A percentile compares a stretch with the other conserved stretches of the same genome.
Evolutionary conservation across 2,113 vertebrate genomes (phyloP).

Genomic region (Atlantisia rogersi): DNA sequence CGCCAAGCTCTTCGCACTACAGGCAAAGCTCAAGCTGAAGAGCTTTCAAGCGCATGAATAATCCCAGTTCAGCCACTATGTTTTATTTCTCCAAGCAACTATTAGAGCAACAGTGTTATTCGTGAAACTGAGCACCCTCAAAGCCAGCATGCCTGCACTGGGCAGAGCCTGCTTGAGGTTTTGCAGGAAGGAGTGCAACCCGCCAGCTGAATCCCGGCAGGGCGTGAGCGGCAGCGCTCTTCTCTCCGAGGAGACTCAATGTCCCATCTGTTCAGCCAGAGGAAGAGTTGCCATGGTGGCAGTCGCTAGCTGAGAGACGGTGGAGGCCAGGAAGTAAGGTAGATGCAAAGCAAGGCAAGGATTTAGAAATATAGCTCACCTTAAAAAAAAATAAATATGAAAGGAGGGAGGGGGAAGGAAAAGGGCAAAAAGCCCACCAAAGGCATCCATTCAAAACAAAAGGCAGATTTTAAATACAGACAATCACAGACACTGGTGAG

Average conservation of each 20-base stretch:
- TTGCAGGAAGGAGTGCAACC: not conserved
- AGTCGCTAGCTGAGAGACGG: not conserved
- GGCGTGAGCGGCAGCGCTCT: not conserved
- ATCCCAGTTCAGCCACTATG: not conserved
- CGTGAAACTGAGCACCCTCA: not conserved
- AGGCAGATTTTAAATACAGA: not conserved
- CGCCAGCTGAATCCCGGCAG: not conserved
- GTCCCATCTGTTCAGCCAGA: conserved; percentile 57
- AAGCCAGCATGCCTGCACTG: not conserved
- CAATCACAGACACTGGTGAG: not conserved
- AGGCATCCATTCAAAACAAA: not conserved
- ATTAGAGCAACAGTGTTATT: not conserved
- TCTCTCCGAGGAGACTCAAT: not conserved
- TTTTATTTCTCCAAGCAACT: not conserved
- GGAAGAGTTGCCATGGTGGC: conserved; percentile 58
- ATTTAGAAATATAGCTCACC: not conserved
- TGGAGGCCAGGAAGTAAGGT: conserved; percentile 40
- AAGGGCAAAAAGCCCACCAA: not conserved
- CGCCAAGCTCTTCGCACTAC: not conserved
- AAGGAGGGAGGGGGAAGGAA: no score
- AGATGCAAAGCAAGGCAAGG: not conserved
- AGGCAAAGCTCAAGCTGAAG: conserved; percentile 27
- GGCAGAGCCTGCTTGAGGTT: not conserved
- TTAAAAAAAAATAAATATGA: not conserved
- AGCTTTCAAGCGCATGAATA: not conserved